These are phyloP conservation scores for Intellagama lesueurii DNA, from an alignment of 2,797 vertebrate species.

Conservation along the genomic window DNA sequence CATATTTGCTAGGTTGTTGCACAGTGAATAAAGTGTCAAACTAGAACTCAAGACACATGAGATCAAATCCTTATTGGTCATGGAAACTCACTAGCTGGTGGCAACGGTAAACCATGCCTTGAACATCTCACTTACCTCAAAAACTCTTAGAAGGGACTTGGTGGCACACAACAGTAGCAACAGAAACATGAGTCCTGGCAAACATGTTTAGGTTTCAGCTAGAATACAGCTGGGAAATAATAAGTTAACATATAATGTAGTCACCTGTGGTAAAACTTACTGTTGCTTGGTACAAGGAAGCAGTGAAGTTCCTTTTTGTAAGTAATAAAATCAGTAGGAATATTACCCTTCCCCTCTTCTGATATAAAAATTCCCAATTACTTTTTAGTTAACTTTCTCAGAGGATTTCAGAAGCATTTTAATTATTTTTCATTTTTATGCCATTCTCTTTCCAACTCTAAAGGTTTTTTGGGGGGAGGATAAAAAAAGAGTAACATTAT, in stretches of 20 bases:
- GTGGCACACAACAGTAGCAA: not conserved
- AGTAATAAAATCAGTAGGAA: not conserved
- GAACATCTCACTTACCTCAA: too few relatives aligned
- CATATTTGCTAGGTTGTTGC: constrained; percentile 21
- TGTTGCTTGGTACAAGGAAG: too few relatives aligned
- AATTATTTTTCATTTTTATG: not conserved
- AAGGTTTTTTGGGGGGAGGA: not conserved
- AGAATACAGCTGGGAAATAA: too few relatives aligned
- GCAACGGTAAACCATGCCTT: too few relatives aligned
- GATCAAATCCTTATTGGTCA: too few relatives aligned
- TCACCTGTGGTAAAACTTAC: too few relatives aligned
- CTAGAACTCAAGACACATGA: too few relatives aligned
- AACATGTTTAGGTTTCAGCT: not conserved
- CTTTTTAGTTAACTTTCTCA: not conserved
- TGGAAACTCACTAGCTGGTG: too few relatives aligned
- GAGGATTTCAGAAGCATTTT: not conserved
- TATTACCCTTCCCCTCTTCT: not conserved
- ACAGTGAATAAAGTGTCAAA: not conserved
- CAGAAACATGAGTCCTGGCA: constrained; percentile 28
- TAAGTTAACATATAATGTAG: too few relatives aligned
- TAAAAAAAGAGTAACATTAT: not conserved
- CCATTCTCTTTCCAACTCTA: not conserved
- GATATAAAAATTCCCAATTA: not conserved
- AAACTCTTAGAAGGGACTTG: too few relatives aligned
- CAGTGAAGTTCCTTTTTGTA: not conserved